Percentiles rank a stretch among this genome's conserved stretches.
These are phyloP conservation scores for Sceliomorpha sp. DNA, from an alignment of 2,888 invertebrate species.

Conservation along the genomic window DNA sequence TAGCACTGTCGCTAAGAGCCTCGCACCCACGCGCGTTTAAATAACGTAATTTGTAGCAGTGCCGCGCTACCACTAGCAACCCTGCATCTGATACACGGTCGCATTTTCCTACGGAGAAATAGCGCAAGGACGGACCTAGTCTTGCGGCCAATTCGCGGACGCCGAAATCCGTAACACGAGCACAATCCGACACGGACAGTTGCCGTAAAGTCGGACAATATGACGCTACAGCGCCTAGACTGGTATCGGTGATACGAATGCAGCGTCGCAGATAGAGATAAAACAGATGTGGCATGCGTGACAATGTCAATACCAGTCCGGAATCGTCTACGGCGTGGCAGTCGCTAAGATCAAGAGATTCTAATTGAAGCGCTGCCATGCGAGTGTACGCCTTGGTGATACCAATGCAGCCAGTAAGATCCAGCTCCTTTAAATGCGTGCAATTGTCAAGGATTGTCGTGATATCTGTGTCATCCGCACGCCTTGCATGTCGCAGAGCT, in stretches of 20 bases:
- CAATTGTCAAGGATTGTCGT: conserved; percentile 71
- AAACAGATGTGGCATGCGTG: conserved; percentile 92
- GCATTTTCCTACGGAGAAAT: conserved; percentile 96
- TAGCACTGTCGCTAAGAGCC: conserved; percentile 95
- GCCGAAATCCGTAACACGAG: conserved; percentile 93
- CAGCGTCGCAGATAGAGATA: conserved; percentile 94
- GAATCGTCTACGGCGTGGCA: conserved; percentile 92
- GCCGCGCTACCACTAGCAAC: conserved; percentile 90
- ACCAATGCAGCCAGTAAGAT: conserved; percentile 69
- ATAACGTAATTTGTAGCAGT: conserved; percentile 94
- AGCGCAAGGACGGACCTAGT: conserved; percentile 92
- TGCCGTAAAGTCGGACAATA: conserved; percentile 92
- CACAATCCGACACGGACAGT: conserved; percentile 94
- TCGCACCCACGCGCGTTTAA: conserved; percentile 96
- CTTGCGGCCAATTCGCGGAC: conserved; percentile 92
- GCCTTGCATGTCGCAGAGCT: conserved; percentile 68
- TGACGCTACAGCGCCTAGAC: conserved; percentile 94
- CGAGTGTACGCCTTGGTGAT: conserved; percentile 69
- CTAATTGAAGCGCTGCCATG: conserved; percentile 84
- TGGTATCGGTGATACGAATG: conserved; percentile 93
- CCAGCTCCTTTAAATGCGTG: conserved; percentile 67
- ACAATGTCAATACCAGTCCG: conserved; percentile 90
- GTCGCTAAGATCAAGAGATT: conserved; percentile 95
- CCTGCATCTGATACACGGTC: conserved; percentile 95
- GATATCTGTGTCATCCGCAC: conserved; percentile 68